Conservation (phyloP, 2,797 vertebrate species). For the Enteromius fasciolatus region DNA sequence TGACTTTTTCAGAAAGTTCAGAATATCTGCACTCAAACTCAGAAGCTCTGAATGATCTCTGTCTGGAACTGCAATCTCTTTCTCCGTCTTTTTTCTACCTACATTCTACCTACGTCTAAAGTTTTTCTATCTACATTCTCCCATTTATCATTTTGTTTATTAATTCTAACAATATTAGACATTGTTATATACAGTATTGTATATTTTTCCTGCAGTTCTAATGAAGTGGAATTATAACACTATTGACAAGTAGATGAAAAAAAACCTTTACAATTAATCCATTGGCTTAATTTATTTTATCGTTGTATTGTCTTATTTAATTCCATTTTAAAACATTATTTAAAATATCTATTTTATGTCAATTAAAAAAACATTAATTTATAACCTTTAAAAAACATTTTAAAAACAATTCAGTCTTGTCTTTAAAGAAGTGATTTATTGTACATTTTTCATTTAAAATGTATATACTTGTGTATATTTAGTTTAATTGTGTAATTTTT, state of each 20-base stretch:
- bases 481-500: neutral
- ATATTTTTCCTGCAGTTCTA: neutral
- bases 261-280: no score
- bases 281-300: neutral
- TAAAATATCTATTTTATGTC: neutral
- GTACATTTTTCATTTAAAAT: neutral
- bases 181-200: neutral
- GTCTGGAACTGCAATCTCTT: neutral
- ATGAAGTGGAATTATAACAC: neutral
- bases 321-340: neutral
- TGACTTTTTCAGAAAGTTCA: neutral
- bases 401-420: no score
- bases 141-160: neutral
- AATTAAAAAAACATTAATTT: neutral
- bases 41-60: neutral
- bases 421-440: neutral
- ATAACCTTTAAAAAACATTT: no score
- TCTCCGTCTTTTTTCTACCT: neutral
- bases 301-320: neutral
- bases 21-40: neutral
- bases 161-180: neutral
- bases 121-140: neutral
- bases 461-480: no score
- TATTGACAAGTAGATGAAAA: neutral
- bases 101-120: neutral